A percentile compares a stretch with the other conserved stretches of the same genome.
Conservation (phyloP, 2,113 vertebrate genomes). For the Psophia crepitans region DNA sequence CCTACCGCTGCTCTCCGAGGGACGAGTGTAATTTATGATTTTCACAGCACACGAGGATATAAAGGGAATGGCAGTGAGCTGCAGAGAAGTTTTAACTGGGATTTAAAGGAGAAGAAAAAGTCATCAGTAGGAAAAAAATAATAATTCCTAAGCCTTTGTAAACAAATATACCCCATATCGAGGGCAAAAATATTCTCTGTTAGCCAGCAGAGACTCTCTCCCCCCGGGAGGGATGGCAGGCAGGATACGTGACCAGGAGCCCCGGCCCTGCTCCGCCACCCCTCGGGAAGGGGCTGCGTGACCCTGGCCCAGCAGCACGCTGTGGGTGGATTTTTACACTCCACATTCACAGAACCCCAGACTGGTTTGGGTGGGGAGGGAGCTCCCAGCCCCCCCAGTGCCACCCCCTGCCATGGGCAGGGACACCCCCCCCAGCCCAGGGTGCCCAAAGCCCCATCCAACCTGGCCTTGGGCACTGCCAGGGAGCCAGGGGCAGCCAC, state of each 20-base stretch:
- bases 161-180: neutral
- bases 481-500: no score
- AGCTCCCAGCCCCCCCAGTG: no score
- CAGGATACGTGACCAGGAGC: fast-evolving
- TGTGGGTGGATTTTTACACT: neutral
- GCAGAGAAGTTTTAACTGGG: neutral
- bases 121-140: neutral
- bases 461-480: no score
- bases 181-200: neutral
- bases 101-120: constrained; percentile 14
- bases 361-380: no score
- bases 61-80: constrained; percentile 18
- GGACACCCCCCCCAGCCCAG: no score
- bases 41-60: neutral
- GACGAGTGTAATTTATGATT: neutral
- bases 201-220: neutral
- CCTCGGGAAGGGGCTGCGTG: neutral
- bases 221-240: fast-evolving
- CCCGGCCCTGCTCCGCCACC: neutral
- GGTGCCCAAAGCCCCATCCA: no score
- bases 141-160: neutral
- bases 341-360: no score
- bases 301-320: no score
- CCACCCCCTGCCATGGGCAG: no score
- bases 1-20: constrained; percentile 20